Conservation (phyloP, 2,113 vertebrate genomes). For the Orycteropus afer region DNA sequence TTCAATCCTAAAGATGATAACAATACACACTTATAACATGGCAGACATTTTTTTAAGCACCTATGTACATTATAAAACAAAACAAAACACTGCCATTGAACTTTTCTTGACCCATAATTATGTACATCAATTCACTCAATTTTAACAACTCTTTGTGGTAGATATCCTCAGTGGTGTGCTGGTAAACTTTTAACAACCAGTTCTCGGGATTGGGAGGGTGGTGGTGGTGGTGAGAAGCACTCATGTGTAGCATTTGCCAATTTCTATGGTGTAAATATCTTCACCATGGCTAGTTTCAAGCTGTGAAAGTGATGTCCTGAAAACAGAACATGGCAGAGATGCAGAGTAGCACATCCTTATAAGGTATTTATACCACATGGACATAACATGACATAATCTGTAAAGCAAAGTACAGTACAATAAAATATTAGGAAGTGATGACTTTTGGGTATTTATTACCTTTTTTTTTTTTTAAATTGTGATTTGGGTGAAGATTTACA, state of each 20-base stretch:
- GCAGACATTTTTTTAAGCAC: not conserved
- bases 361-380: not conserved
- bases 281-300: not conserved
- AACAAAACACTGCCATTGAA: too few species aligned
- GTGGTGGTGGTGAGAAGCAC: not conserved
- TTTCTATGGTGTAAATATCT: not conserved
- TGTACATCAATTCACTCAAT: not conserved
- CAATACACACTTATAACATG: too few species aligned
- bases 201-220: not conserved
- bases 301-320: not conserved
- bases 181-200: not conserved
- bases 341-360: fast-evolving
- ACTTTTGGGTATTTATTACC: not conserved
- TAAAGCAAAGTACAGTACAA: too few species aligned
- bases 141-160: fast-evolving
- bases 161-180: not conserved
- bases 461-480: not conserved
- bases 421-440: not conserved
- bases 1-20: not conserved
- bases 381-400: too few species aligned
- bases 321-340: not conserved
- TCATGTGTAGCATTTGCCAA: not conserved
- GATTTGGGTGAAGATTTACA: too few species aligned
- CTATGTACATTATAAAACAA: too few species aligned
- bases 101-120: too few species aligned